Percentiles rank a stretch among this genome's conserved stretches.
phyloP scores from a whole-genome alignment of 2,888 invertebrate genomes.

The Spisula subtruncata region DNA sequence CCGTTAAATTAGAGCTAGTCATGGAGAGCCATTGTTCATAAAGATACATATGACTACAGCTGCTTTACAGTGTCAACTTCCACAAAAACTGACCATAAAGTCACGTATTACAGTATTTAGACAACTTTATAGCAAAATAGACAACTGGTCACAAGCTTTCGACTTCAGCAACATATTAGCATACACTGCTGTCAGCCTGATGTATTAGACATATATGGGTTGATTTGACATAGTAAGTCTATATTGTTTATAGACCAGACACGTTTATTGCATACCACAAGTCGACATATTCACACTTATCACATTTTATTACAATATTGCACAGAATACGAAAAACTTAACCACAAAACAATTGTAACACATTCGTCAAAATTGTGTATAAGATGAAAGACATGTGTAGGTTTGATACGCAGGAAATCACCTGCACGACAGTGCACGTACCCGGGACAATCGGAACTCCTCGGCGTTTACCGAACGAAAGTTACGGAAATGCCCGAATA shows the following conservation, averaged over 20 bases:
- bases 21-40: too few relatives aligned
- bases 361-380: neutral
- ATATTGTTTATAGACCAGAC: neutral
- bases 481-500: too few relatives aligned
- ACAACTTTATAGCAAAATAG: neutral
- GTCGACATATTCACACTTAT: conserved; percentile 10
- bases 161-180: neutral
- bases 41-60: too few relatives aligned
- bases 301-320: conserved; percentile 19
- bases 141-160: neutral
- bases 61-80: too few relatives aligned
- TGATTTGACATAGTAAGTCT: neutral
- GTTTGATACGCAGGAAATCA: too few relatives aligned
- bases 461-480: too few relatives aligned
- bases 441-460: too few relatives aligned
- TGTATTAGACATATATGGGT: neutral
- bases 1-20: too few relatives aligned
- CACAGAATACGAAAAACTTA: neutral
- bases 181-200: neutral
- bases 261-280: neutral
- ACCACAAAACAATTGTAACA: neutral
- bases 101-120: too few relatives aligned
- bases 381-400: neutral
- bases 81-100: too few relatives aligned
- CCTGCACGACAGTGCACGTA: too few relatives aligned